Conservation (phyloP, 2,888 invertebrate species). For the Zaprionus obscuricornis region DNA sequence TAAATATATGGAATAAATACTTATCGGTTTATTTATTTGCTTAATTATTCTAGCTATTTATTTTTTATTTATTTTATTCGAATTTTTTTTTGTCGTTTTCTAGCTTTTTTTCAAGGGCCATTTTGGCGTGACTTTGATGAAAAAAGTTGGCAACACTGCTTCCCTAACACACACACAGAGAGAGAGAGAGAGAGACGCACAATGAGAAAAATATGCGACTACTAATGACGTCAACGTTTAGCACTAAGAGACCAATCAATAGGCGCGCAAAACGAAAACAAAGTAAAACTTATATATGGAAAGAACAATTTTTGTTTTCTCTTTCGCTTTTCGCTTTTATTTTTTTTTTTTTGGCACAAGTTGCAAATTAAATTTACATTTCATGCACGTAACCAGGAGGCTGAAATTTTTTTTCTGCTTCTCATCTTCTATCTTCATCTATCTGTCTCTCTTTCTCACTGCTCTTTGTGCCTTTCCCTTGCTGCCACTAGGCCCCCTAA, state of each 20-base stretch:
- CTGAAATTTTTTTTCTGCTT: no score
- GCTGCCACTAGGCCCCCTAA: conserved; percentile 15
- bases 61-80: no score
- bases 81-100: conserved; percentile 5
- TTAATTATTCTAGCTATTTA: no score
- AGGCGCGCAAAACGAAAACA: conserved; percentile 24
- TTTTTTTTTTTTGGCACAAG: conserved; percentile 60
- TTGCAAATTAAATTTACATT: conserved; percentile 76
- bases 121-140: not conserved
- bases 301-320: conserved; percentile 27
- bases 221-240: conserved; percentile 70
- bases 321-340: conserved; percentile 1
- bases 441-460: no score
- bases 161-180: not conserved
- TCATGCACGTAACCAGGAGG: conserved; percentile 64
- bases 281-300: conserved; percentile 37
- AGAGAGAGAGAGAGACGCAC: no score
- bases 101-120: conserved; percentile 8
- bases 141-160: conserved; percentile 13
- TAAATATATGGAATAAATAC: no score
- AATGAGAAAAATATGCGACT: no score
- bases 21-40: not conserved
- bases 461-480: not conserved
- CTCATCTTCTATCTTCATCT: no score
- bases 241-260: conserved; percentile 33